phyloP scores from a whole-genome alignment of 1,140 invertebrate genomes.

The Magallana ariakensis region DNA sequence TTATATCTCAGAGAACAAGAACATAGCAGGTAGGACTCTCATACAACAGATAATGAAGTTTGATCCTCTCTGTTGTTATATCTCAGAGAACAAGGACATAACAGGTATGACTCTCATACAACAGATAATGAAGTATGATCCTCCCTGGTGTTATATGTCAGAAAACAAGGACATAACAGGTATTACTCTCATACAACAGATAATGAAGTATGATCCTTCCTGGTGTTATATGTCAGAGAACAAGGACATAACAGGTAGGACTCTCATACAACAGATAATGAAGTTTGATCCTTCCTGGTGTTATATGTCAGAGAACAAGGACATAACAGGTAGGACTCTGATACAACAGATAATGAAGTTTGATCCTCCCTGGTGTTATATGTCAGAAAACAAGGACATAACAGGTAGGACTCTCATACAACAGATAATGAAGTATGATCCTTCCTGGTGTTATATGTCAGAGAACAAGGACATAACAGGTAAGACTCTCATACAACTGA shows the following conservation, averaged over 20 bases:
- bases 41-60: conserved; percentile 65
- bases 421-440: no score
- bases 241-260: background rate
- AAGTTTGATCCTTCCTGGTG: no score
- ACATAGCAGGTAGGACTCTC: background rate
- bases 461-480: no score
- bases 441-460: no score
- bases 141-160: conserved; percentile 49
- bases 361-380: no score
- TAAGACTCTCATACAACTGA: no score
- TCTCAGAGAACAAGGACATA: background rate
- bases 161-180: background rate
- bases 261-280: no score
- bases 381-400: no score
- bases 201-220: conserved; percentile 58
- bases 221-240: conserved; percentile 43
- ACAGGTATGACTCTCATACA: conserved; percentile 50
- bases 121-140: conserved; percentile 58
- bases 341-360: no score
- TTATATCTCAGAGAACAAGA: background rate
- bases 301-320: no score
- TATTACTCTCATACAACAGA: conserved; percentile 55
- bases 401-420: no score
- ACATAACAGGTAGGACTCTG: no score
- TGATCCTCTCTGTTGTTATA: conserved; percentile 51